Evolutionary conservation across 2,888 invertebrate genomes (phyloP).

Genomic region (Anthrax anthrax): DNA sequence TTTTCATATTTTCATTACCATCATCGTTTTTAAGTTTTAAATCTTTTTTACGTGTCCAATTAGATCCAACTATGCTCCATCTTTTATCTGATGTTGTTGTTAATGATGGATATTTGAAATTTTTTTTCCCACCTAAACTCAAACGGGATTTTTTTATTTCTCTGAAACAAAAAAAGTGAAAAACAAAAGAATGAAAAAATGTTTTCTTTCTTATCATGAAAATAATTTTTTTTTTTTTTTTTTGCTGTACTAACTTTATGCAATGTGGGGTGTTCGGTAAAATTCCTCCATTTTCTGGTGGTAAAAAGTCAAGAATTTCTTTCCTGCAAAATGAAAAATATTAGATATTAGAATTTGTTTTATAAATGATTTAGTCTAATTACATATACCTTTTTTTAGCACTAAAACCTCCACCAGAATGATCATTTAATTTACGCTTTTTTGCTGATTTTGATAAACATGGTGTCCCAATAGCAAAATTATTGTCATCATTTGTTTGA

Average conservation of each 20-base stretch:
- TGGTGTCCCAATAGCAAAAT: constrained; percentile 37
- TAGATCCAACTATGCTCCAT: constrained; percentile 39
- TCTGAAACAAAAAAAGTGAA: constrained; percentile 12
- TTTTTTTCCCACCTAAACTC: constrained; percentile 14
- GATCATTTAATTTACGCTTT: constrained; percentile 48
- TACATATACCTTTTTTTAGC: constrained; percentile 48
- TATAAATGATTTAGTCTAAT: constrained; percentile 2
- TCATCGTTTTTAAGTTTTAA: neutral
- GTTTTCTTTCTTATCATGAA: neutral
- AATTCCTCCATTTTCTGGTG: constrained; percentile 39
- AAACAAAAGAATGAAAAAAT: neutral
- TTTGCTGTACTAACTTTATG: constrained; percentile 40
- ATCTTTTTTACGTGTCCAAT: constrained; percentile 15
- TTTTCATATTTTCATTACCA: neutral
- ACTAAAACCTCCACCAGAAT: constrained; percentile 43
- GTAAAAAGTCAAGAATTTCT: constrained; percentile 44
- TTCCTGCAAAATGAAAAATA: constrained; percentile 36
- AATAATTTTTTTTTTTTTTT: neutral
- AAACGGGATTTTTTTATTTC: constrained; percentile 19
- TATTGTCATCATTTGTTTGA: constrained; percentile 29
- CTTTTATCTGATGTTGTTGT: constrained; percentile 32
- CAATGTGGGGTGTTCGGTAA: constrained; percentile 44
- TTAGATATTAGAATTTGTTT: neutral
- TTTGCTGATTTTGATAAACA: constrained; percentile 45
- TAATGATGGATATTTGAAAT: constrained; percentile 11